Base-by-base conservation (phyloP, 2,888 invertebrate species). In the Auanema freiburgensis region DNA sequence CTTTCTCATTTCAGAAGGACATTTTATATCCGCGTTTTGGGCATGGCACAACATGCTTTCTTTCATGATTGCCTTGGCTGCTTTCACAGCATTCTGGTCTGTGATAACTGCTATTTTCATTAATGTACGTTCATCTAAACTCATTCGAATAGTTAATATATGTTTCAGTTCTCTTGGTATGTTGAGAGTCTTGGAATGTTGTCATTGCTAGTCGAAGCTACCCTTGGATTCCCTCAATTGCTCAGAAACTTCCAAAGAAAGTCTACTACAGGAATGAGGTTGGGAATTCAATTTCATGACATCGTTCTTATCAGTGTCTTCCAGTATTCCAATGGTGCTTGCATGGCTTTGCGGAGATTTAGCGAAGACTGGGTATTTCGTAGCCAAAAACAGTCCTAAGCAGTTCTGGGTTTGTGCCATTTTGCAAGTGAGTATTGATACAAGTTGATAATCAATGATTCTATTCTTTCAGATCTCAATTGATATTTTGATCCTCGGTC, bases 21-120 rank as follows among this genome's bases (percentile, higher is more conserved):
- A 81, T 61, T 65, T 81, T 56, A 41, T 74, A 54, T 57, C 63
- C 12, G 74, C 69, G 8, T 81, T 81, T 72, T 98, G 98, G 98
- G 91, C 92, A 83, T 98, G 98, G 98, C 93, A 95, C 59, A 96
- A 97, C 86, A 95, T 97, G 86, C 90, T 91, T 85, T 95, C 95
- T 75, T 98, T 96, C 85, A 85, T 97, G 78, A 92, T 95, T 85
- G 97, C 93, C 85, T 90, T 94, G 88, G 87, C 92, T 71, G 88
- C 91, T 51, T 92, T 98, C 85, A 90, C 92, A 69, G 89, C 91
- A 57, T 86, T 90, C 43, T 90, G 92, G 62, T 91, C 92, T 42
- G 87, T 91, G 40, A 84, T 92, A 76, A 95, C 93, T 85, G 95
- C 92, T 24, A 55, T 78, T 14, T 62, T 79, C 41, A 64, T 70